Evolutionary conservation across 2,888 invertebrate genomes (phyloP).

Genomic region (Zhengitettix transpicula): DNA sequence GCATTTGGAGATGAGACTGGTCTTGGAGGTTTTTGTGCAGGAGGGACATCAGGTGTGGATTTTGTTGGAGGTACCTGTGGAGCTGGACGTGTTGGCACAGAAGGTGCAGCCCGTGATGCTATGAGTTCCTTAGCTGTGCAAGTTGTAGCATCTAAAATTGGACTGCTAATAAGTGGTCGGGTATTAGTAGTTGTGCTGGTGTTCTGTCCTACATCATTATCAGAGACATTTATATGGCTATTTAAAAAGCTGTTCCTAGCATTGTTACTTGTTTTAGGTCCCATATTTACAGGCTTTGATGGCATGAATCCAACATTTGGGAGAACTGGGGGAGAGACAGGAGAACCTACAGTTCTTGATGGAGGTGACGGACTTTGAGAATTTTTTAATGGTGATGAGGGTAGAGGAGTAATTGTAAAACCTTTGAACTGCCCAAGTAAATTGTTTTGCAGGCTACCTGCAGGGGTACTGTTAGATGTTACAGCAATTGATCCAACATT

Average conservation of each 20-base stretch:
- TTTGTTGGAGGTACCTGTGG: conserved; percentile 32
- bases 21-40: conserved; percentile 21
- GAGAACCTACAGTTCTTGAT: conserved; percentile 4
- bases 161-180: conserved; percentile 64
- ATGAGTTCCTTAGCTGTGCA: conserved; percentile 59
- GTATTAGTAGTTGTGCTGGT: conserved; percentile 26
- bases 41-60: conserved; percentile 12
- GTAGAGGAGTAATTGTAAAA: conserved; percentile 43
- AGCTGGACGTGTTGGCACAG: conserved; percentile 31
- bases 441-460: conserved; percentile 24
- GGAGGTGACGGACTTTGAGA: conserved; percentile 11
- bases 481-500: neutral
- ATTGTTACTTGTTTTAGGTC: conserved; percentile 9
- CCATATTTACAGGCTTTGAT: conserved; percentile 7
- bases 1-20: conserved; percentile 31
- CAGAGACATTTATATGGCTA: conserved; percentile 17
- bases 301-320: conserved; percentile 17
- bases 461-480: conserved; percentile 1
- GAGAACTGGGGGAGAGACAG: conserved; percentile 15
- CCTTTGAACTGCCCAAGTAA: conserved; percentile 80
- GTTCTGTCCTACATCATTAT: neutral
- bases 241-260: conserved; percentile 4
- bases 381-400: conserved; percentile 5
- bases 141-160: conserved; percentile 65
- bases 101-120: conserved; percentile 34